Conservation (phyloP, 2,797 vertebrate genomes). For the Sebastes hopkinsi region DNA sequence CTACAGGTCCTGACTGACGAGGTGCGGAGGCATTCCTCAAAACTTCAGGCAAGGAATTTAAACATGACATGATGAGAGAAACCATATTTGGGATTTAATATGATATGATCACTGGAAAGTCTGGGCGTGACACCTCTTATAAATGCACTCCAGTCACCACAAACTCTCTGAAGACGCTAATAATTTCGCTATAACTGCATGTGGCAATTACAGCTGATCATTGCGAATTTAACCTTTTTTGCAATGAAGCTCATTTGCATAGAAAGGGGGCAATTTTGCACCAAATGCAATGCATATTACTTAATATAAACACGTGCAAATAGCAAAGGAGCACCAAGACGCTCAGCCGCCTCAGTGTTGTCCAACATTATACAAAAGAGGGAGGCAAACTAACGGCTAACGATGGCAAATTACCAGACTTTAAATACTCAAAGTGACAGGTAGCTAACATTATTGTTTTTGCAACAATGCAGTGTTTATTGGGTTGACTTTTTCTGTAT, state of each 20-base stretch:
- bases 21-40: no score
- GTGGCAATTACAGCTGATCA: fast-evolving
- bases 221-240: no score
- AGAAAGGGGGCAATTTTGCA: not conserved
- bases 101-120: no score
- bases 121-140: fast-evolving
- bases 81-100: no score
- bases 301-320: not conserved
- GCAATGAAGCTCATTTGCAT: not conserved
- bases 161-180: no score
- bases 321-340: not conserved
- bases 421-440: not conserved
- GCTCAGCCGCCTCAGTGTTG: not conserved
- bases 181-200: no score
- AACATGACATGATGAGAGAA: no score
- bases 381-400: not conserved
- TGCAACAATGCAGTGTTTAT: not conserved
- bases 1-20: no score
- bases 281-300: not conserved
- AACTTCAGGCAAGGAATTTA: no score
- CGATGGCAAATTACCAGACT: not conserved
- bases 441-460: not conserved
- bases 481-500: not conserved
- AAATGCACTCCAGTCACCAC: fast-evolving
- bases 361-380: not conserved